A percentile compares a stretch with the other conserved stretches of the same genome.
These are phyloP conservation scores for Labia minor DNA, from an alignment of 2,888 invertebrate genomes.

Conservation along the genomic window DNA sequence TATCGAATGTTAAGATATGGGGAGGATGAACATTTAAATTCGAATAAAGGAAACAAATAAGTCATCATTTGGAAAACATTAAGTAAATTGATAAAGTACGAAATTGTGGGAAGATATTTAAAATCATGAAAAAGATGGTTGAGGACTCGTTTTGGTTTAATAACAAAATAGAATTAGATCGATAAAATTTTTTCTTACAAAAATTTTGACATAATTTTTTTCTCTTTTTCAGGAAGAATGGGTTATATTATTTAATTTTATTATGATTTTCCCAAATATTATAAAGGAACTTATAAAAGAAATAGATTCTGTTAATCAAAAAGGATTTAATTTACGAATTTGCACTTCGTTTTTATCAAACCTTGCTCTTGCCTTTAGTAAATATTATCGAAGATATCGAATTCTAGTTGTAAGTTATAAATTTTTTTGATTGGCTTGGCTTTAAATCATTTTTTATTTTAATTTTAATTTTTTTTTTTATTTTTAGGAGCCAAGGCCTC, in stretches of 20 bases:
- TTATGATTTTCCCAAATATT: constrained; percentile 53
- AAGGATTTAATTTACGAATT: neutral
- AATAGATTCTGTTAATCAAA: constrained; percentile 29
- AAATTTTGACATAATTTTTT: constrained; percentile 21
- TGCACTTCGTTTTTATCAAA: neutral
- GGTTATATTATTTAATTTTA: constrained; percentile 55
- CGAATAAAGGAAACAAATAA: too few species aligned
- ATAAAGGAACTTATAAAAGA: constrained; percentile 44
- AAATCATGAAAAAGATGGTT: too few species aligned
- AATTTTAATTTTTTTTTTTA: constrained; percentile 25
- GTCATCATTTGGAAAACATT: too few species aligned
- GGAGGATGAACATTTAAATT: too few species aligned
- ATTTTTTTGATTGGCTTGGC: neutral
- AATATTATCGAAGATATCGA: constrained; percentile 59
- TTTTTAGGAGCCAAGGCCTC: constrained; percentile 53
- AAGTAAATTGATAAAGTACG: too few species aligned
- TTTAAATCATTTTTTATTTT: too few species aligned
- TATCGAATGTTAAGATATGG: too few species aligned
- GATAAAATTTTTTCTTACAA: too few species aligned
- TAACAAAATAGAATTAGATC: too few species aligned
- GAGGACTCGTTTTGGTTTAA: too few species aligned
- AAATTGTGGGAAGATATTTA: too few species aligned
- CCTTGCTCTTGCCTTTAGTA: constrained; percentile 43
- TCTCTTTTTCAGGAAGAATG: constrained; percentile 59
- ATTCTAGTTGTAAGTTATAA: constrained; percentile 52